Conservation (phyloP, 2,113 vertebrate species). For the crab-eating macaque (Macaca fascicularis) region DNA sequence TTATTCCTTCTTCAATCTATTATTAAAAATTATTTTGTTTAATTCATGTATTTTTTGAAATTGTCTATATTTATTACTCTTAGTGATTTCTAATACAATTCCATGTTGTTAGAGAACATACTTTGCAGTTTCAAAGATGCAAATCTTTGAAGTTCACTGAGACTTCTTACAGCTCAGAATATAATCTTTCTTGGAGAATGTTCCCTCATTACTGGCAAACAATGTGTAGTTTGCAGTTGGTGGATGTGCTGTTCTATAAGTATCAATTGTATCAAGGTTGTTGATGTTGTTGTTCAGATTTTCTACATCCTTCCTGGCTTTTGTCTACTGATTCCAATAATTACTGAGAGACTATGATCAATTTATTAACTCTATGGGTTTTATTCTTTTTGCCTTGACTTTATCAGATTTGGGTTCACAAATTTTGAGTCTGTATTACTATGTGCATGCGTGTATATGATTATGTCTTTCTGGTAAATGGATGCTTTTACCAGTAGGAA, state of each 20-base stretch:
- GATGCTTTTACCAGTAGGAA: background rate
- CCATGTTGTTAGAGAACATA: background rate
- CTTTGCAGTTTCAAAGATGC: background rate
- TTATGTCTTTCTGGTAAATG: background rate
- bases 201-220: background rate
- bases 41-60: background rate
- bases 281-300: background rate
- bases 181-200: background rate
- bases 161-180: background rate
- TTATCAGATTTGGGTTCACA: background rate
- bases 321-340: background rate
- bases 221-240: background rate
- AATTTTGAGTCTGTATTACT: background rate
- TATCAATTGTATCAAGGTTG: background rate
- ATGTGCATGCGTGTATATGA: background rate
- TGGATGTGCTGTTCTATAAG: background rate
- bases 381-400: background rate
- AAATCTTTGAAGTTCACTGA: background rate
- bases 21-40: background rate
- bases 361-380: background rate
- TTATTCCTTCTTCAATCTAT: background rate
- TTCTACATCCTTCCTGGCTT: background rate
- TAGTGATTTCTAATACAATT: background rate
- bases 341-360: background rate
- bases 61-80: background rate